Conservation (phyloP, 2,888 invertebrate genomes). For the Escarpia spicata region DNA sequence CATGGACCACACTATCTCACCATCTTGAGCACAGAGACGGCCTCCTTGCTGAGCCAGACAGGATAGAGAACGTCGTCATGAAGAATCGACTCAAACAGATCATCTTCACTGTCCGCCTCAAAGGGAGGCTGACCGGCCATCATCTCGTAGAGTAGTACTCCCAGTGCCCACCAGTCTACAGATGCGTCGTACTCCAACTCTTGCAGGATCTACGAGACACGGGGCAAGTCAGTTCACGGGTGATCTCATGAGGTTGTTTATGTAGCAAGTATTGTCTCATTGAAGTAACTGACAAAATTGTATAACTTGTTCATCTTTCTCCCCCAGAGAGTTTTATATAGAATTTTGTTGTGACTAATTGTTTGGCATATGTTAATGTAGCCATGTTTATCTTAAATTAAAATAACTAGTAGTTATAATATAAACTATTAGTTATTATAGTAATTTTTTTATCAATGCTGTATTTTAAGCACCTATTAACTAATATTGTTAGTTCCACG, state of each 20-base stretch:
- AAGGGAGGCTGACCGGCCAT: slow-evolving; percentile 99
- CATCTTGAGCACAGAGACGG: slow-evolving; percentile 87
- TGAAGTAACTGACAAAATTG: too few species aligned
- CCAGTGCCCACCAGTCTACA: slow-evolving; percentile 88
- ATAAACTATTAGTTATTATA: too few species aligned
- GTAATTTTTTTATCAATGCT: too few species aligned
- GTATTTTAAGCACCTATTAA: too few species aligned
- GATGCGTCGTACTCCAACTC: slow-evolving; percentile 80
- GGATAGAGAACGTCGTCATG: slow-evolving; percentile 98
- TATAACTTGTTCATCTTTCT: too few species aligned
- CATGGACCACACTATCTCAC: slow-evolving; percentile 55
- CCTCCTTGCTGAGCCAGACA: slow-evolving; percentile 92
- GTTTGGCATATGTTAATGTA: too few species aligned
- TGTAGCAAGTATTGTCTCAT: too few species aligned
- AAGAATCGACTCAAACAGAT: slow-evolving; percentile 96
- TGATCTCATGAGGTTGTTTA: neutral
- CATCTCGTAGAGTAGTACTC: slow-evolving; percentile 99
- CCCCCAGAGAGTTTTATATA: too few species aligned
- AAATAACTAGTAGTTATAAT: too few species aligned
- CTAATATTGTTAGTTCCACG: too few species aligned
- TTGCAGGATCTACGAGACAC: slow-evolving; percentile 77
- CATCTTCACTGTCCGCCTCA: slow-evolving; percentile 99
- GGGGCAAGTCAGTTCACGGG: neutral
- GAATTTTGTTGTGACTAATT: too few species aligned
- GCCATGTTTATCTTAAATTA: too few species aligned